Base-by-base conservation (phyloP, 2,888 invertebrate species). In the Ganaspis brasiliensis region DNA sequence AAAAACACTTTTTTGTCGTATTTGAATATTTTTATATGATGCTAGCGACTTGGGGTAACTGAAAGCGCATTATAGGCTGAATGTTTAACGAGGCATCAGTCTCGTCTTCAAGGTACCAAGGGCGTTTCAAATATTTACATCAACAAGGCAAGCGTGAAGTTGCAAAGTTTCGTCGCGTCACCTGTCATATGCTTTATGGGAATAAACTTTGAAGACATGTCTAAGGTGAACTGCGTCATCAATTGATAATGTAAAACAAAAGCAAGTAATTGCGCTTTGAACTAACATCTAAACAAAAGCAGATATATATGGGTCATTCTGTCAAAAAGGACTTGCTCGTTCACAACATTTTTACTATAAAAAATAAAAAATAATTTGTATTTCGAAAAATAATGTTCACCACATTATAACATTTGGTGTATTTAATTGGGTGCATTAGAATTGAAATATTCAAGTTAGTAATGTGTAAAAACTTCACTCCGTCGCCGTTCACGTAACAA, bases 141-240 rank as follows among this genome's bases (percentile, higher is more conserved):
- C 59, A 59, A 19, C 56, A 8, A 59, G 57, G 45, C 19, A 59
- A 73, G 57, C 73, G 73, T 55, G 61, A 52, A 73, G 73, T 73
- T 73, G 61, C 61, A 16, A 73, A 73, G 49, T 59, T 72, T 56
- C 56, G 37, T 16, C 52, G 56, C 72, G 37, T 56, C 72, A 45
- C 73, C 73, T 57, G 40, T 35, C 31, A 59, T 59, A 21, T 9
- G 14, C 55, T 52, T 55, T 72, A 52, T 61, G 49, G 61, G 61
- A 49, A 73, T 73, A 61, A 73, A 52, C 40, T 40, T 40, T 40
- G 12, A 40, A 6, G 6, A 31, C 6, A 31, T 31, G 31, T 31
- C 31, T 31, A 31, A 31, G 31, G 31, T 31, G 31, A 31, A 31
- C 31, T 40, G 9, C 40, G 9, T 31, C 40, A 40, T 2, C 40